A percentile compares a stretch with the other conserved stretches of the same genome.
phyloP scores from a whole-genome alignment of 2,888 invertebrate species.

The Adela reaumurella region DNA sequence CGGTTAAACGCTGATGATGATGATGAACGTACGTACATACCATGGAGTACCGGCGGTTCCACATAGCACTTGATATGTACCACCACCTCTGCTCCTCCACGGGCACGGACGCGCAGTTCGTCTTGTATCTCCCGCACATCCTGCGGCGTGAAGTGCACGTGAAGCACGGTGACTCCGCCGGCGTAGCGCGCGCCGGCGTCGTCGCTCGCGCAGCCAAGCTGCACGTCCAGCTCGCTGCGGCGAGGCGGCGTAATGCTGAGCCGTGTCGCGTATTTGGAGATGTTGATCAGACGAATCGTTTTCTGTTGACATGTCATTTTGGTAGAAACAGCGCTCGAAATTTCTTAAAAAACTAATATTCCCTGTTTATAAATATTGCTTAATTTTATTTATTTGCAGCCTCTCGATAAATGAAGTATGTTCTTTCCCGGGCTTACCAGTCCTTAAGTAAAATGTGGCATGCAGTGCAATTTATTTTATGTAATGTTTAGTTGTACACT shows the following conservation, averaged over 20 bases:
- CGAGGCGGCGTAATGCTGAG: conserved; percentile 28
- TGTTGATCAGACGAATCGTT: neutral
- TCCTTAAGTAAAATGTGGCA: too few species aligned
- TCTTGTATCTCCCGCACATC: conserved; percentile 24
- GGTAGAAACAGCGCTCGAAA: too few species aligned
- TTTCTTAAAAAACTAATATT: too few species aligned
- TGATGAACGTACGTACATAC: too few species aligned
- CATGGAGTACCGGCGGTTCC: conserved; percentile 28
- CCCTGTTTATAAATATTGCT: too few species aligned
- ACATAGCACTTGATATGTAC: conserved; percentile 32
- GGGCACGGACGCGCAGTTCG: conserved; percentile 21
- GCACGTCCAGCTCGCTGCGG: conserved; percentile 22
- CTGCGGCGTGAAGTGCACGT: conserved; percentile 24
- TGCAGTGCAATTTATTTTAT: too few species aligned
- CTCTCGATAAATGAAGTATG: too few species aligned
- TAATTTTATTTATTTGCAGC: too few species aligned
- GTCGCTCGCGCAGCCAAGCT: conserved; percentile 13
- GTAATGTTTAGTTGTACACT: too few species aligned
- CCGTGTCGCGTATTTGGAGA: conserved; percentile 26
- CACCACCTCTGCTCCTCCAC: conserved; percentile 14
- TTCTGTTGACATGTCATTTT: neutral
- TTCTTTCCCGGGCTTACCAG: too few species aligned
- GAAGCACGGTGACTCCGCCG: conserved; percentile 24
- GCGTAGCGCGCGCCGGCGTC: conserved; percentile 8
- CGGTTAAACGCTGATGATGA: too few species aligned